A percentile compares a stretch with the other conserved stretches of the same genome.
These are phyloP conservation scores for Antennarius maculatus DNA, from an alignment of 2,797 vertebrate genomes.

Conservation along the genomic window DNA sequence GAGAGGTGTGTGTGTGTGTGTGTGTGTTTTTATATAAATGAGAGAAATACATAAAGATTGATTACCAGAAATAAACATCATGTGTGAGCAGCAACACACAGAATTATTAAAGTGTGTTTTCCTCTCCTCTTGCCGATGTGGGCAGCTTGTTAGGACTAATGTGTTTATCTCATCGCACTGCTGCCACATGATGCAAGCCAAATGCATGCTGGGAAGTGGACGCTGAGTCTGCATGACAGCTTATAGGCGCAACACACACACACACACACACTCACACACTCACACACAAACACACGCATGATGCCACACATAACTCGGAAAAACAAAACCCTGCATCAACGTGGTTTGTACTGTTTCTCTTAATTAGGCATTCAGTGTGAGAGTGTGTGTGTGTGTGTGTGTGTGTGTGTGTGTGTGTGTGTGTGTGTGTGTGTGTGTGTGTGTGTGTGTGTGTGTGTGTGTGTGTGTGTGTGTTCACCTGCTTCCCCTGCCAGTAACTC, in stretches of 20 bases:
- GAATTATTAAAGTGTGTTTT: conserved; percentile 30
- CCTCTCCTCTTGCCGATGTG: conserved; percentile 11
- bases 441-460: background rate
- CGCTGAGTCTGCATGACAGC: conserved; percentile 24
- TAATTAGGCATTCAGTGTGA: conserved; percentile 36
- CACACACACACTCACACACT: background rate
- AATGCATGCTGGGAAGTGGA: conserved; percentile 61
- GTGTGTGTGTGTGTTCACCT: background rate
- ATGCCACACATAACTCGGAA: conserved; percentile 9
- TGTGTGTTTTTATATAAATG: conserved; percentile 20
- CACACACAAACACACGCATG: background rate
- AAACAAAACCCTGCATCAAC: background rate
- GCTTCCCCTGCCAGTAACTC: conserved; percentile 37
- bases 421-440: too few relatives aligned
- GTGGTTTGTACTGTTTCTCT: conserved; percentile 29
- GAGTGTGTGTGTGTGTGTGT: background rate
- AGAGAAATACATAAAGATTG: conserved; percentile 5
- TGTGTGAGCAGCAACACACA: conserved; percentile 3
- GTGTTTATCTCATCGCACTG: conserved; percentile 51
- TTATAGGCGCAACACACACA: conserved; percentile 1
- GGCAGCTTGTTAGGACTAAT: conserved; percentile 62
- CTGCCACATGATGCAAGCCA: conserved; percentile 45
- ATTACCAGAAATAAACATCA: conserved; percentile 19
- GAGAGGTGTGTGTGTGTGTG: conserved; percentile 3
- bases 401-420: too few relatives aligned